A percentile compares a stretch with the other conserved stretches of the same genome.
Evolutionary conservation across 1,140 invertebrate species (phyloP).

Genomic region (Brachionus paranguensis): DNA sequence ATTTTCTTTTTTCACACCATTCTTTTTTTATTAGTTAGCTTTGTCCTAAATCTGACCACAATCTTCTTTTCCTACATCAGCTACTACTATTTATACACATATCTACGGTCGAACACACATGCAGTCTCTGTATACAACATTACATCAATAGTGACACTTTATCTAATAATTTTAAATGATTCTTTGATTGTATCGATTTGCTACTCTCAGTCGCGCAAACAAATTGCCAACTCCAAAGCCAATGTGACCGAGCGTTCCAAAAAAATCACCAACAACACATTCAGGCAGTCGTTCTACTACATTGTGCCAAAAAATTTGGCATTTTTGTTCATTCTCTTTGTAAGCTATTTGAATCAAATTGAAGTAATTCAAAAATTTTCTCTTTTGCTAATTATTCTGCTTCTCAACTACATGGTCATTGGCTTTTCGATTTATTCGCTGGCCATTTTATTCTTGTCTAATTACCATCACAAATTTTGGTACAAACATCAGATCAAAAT

Average conservation of each 20-base stretch:
- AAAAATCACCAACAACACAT: neutral
- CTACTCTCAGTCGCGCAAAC: neutral
- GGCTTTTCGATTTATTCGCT: neutral
- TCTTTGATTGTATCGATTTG: neutral
- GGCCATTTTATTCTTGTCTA: neutral
- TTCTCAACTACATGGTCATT: neutral
- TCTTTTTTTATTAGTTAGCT: neutral
- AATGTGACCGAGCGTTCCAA: neutral
- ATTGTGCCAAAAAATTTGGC: neutral
- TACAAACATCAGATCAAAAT: conserved; percentile 18
- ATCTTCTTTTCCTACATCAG: neutral
- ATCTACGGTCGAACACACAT: neutral
- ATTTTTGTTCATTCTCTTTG: conserved; percentile 10
- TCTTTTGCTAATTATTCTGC: neutral
- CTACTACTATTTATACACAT: neutral
- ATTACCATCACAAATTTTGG: conserved; percentile 14
- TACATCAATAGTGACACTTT: neutral
- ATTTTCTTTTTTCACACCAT: conserved; percentile 22
- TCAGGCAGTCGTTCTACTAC: neutral
- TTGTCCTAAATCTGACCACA: neutral
- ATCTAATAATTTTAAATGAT: neutral
- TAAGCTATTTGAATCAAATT: conserved; percentile 24
- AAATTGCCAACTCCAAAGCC: neutral
- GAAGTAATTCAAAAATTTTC: conserved; percentile 26
- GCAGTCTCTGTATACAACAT: neutral